phyloP scores from a whole-genome alignment of 1,140 invertebrate genomes.

The Ips typographus region DNA sequence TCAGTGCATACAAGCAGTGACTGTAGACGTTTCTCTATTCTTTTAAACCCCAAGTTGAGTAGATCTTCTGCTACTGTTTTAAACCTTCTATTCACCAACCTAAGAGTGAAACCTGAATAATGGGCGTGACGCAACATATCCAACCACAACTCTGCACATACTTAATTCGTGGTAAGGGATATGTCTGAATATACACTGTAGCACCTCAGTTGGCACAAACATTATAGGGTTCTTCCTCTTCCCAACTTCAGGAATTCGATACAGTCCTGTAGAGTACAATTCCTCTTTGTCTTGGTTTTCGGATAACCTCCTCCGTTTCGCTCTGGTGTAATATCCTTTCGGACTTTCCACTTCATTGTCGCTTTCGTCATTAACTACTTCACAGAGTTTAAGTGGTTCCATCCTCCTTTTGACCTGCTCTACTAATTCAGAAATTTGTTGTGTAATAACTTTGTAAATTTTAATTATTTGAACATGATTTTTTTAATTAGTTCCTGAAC shows the following conservation, averaged over 20 bases:
- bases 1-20: slow-evolving; percentile 32
- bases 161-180: slow-evolving; percentile 43
- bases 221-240: slow-evolving; percentile 44
- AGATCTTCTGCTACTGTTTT: slow-evolving; percentile 41
- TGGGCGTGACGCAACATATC: background rate
- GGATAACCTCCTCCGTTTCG: slow-evolving; percentile 35
- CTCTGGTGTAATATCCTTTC: slow-evolving; percentile 35
- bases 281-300: slow-evolving; percentile 23
- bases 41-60: slow-evolving; percentile 40
- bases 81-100: slow-evolving; percentile 45
- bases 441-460: no score
- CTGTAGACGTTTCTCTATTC: slow-evolving; percentile 37
- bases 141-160: background rate
- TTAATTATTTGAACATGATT: no score
- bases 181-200: slow-evolving; percentile 40
- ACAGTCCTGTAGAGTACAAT: slow-evolving; percentile 8
- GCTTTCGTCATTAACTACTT: slow-evolving; percentile 36
- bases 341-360: slow-evolving; percentile 28
- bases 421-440: no score
- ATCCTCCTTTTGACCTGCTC: no score
- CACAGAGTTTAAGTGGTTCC: slow-evolving; percentile 22
- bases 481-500: no score
- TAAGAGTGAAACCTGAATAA: slow-evolving; percentile 38
- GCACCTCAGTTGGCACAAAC: slow-evolving; percentile 41
- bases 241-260: slow-evolving; percentile 12